phyloP scores from a whole-genome alignment of 2,113 vertebrate genomes.

The Accipiter cooperii region DNA sequence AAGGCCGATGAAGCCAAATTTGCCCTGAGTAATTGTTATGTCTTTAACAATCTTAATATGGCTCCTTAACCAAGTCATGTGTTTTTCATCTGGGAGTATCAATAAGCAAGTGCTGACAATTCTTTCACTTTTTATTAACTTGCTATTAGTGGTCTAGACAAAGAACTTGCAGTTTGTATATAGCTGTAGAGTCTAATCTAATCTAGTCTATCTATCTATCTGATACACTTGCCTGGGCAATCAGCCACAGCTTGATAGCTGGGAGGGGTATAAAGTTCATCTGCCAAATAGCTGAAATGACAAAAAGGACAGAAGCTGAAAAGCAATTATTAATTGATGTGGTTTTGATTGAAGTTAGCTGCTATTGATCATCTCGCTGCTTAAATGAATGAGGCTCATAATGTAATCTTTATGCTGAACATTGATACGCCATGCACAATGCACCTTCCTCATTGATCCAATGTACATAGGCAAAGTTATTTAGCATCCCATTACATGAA shows the following conservation, averaged over 20 bases:
- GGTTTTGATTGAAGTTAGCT: slow-evolving; percentile 16
- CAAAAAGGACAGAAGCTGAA: slow-evolving; percentile 1
- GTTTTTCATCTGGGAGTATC: not conserved
- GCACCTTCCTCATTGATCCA: not conserved
- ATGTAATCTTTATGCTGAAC: not conserved
- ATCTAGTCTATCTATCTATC: not conserved
- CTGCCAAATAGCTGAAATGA: slow-evolving; percentile 2
- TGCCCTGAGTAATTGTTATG: not conserved
- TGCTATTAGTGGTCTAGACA: not conserved
- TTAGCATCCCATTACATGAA: not conserved
- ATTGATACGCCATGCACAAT: not conserved
- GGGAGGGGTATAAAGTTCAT: not conserved
- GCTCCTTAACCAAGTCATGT: not conserved
- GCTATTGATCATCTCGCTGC: not conserved
- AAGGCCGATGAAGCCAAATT: not conserved
- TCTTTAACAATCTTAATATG: not conserved
- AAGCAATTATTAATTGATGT: slow-evolving; percentile 44
- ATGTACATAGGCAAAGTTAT: not conserved
- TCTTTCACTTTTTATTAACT: slow-evolving; percentile 44
- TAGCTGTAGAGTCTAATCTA: not conserved
- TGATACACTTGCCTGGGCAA: not conserved
- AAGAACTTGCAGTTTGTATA: not conserved
- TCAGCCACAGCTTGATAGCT: not conserved
- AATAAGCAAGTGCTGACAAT: slow-evolving; percentile 14
- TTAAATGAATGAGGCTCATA: not conserved